Evolutionary conservation across 2,888 invertebrate genomes (phyloP).

Genomic region (Notodonta dromedarius): DNA sequence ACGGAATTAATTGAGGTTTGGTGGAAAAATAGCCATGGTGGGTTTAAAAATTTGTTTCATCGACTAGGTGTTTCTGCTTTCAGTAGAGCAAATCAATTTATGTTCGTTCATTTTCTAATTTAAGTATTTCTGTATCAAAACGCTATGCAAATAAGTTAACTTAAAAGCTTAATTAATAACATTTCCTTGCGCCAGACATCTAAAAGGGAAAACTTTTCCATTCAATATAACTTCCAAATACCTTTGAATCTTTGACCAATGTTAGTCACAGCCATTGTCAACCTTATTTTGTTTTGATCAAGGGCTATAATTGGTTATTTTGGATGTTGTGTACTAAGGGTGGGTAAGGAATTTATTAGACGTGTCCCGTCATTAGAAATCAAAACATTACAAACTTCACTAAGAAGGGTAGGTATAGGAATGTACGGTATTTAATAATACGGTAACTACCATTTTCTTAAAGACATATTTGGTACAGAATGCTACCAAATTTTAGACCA

Average conservation of each 20-base stretch:
- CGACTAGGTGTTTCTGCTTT: too few species aligned
- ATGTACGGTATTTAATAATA: neutral
- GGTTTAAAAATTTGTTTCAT: too few species aligned
- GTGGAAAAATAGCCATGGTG: too few species aligned
- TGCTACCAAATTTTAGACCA: too few species aligned
- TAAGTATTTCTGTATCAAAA: neutral
- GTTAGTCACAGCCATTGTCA: conserved; percentile 6
- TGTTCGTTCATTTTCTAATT: too few species aligned
- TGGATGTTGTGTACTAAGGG: conserved; percentile 24
- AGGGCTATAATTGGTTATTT: conserved; percentile 20
- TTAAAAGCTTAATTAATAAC: conserved; percentile 58
- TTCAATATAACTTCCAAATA: conserved; percentile 61
- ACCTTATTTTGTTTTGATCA: conserved; percentile 26
- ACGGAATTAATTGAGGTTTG: too few species aligned
- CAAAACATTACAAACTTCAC: conserved; percentile 68
- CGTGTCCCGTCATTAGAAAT: conserved; percentile 77
- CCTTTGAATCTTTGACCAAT: conserved; percentile 38
- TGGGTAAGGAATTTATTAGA: conserved; percentile 68
- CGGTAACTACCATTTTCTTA: conserved; percentile 1
- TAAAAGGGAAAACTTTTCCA: conserved; percentile 55
- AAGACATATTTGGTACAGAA: too few species aligned
- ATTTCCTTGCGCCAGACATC: conserved; percentile 47
- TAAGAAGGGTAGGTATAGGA: conserved; percentile 38
- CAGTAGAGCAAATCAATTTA: too few species aligned
- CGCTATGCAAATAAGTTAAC: conserved; percentile 30